A percentile compares a stretch with the other conserved stretches of the same genome.
Conservation (phyloP, 2,113 vertebrate species). For the Scophthalmus maximus region DNA sequence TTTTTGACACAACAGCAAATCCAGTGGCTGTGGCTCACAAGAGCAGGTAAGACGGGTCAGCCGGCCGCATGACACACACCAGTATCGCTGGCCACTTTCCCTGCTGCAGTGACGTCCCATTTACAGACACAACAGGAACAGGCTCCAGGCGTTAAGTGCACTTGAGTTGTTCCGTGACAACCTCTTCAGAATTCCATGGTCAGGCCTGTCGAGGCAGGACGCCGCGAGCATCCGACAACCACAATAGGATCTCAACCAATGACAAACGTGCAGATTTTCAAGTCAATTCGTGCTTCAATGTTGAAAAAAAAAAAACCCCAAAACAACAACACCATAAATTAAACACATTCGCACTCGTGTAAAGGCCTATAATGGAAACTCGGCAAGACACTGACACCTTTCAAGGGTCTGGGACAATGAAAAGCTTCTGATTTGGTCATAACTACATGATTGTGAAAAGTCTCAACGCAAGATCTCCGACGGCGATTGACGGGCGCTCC, state of each 20-base stretch:
- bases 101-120: neutral
- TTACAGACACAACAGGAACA: neutral
- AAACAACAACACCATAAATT: neutral
- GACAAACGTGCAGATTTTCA: neutral
- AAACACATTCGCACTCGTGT: neutral
- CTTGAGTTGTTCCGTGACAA: slow-evolving; percentile 18
- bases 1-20: neutral
- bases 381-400: no score
- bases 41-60: neutral
- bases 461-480: no score
- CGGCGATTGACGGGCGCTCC: neutral
- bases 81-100: neutral
- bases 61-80: neutral
- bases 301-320: neutral
- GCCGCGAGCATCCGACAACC: neutral
- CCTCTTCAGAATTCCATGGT: neutral
- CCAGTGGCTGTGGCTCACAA: neutral
- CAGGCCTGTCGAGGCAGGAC: neutral
- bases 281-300: neutral
- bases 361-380: neutral
- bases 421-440: no score
- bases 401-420: no score
- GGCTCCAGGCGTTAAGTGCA: slow-evolving; percentile 42
- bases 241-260: neutral
- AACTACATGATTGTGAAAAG: no score